A percentile compares a stretch with the other conserved stretches of the same genome.
phyloP scores from a whole-genome alignment of 2,888 invertebrate genomes.

The Yponomeuta plumbellus region DNA sequence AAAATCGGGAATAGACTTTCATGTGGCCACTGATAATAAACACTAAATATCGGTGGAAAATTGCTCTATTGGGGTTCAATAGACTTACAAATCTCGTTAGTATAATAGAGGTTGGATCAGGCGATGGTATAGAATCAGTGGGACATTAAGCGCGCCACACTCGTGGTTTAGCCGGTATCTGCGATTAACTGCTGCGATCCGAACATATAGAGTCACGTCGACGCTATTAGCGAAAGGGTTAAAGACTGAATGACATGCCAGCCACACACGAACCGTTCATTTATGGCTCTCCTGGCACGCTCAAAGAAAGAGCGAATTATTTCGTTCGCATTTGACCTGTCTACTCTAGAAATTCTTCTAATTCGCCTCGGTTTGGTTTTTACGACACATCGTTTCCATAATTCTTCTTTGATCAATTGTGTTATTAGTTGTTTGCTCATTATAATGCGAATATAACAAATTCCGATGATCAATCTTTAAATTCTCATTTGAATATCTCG shows the following conservation, averaged over 20 bases:
- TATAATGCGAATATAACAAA: neutral
- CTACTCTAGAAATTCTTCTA: neutral
- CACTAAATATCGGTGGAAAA: conserved; percentile 27
- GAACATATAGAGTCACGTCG: conserved; percentile 62
- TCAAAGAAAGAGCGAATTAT: neutral
- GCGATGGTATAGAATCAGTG: conserved; percentile 51
- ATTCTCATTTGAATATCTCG: neutral
- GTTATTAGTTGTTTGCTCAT: neutral
- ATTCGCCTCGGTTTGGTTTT: neutral
- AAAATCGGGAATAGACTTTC: conserved; percentile 6
- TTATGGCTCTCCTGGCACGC: conserved; percentile 10
- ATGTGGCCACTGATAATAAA: conserved; percentile 19
- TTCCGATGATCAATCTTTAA: neutral
- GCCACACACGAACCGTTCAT: conserved; percentile 28
- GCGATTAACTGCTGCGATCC: conserved; percentile 53
- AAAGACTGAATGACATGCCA: conserved; percentile 57
- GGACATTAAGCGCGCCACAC: conserved; percentile 44
- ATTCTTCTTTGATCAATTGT: neutral
- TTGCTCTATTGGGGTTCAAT: conserved; percentile 23
- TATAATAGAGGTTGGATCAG: conserved; percentile 35
- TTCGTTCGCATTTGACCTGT: neutral
- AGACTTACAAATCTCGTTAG: conserved; percentile 28
- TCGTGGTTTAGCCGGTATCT: conserved; percentile 31
- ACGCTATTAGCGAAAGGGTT: conserved; percentile 53
- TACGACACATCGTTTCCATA: neutral